Evolutionary conservation across 1,140 invertebrate genomes (phyloP).

Genomic region (Bombus sylvicola): DNA sequence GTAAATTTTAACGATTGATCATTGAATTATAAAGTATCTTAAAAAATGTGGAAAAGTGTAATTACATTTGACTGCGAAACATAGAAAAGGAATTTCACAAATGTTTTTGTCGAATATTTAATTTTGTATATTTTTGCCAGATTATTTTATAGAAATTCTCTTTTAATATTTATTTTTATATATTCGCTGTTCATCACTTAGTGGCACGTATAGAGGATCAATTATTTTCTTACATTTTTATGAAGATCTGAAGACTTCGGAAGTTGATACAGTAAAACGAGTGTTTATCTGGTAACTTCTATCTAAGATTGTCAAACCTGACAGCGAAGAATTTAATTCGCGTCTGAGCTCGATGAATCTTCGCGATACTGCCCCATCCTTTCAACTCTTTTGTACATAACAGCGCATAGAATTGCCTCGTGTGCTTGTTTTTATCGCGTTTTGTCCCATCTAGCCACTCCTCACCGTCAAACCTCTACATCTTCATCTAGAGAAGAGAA

Average conservation of each 20-base stretch:
- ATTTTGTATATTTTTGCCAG: background rate
- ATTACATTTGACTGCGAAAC: no score
- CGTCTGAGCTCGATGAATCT: background rate
- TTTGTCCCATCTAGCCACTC: background rate
- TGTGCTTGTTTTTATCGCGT: background rate
- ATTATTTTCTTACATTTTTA: background rate
- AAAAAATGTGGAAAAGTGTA: no score
- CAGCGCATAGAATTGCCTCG: background rate
- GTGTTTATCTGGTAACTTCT: slow-evolving; percentile 53
- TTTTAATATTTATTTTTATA: background rate
- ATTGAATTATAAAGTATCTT: no score
- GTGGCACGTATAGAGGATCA: no score
- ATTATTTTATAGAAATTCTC: background rate
- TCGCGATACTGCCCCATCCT: background rate
- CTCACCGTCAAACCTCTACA: background rate
- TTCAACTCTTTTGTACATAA: slow-evolving; percentile 11
- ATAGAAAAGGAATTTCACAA: no score
- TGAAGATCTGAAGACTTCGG: background rate
- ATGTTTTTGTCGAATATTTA: no score
- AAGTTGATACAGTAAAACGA: slow-evolving; percentile 40
- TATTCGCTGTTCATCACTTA: background rate
- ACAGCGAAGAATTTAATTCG: slow-evolving; percentile 47
- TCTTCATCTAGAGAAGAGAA: background rate
- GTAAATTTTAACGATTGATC: no score
- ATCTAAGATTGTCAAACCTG: slow-evolving; percentile 47